Evolutionary conservation across 1,140 invertebrate species (phyloP).

Genomic region (Nephila pilipes): DNA sequence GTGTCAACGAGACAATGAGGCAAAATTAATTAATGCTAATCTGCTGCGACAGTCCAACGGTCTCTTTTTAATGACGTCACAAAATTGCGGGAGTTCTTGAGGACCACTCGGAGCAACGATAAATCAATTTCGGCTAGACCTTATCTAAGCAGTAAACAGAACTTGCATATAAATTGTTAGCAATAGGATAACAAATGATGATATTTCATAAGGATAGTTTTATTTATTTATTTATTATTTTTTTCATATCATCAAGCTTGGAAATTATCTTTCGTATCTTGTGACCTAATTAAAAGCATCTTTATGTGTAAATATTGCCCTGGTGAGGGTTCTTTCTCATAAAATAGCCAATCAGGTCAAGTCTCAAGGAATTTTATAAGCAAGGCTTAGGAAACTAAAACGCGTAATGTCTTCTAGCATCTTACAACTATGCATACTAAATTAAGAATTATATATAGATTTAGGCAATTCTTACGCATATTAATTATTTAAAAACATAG

Average conservation of each 20-base stretch:
- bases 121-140: neutral
- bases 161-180: neutral
- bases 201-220: neutral
- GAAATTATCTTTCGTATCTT: neutral
- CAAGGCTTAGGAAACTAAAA: too few relatives aligned
- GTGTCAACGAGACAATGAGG: neutral
- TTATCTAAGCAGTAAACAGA: neutral
- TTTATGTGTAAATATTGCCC: neutral
- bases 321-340: neutral
- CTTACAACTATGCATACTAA: too few relatives aligned
- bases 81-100: neutral
- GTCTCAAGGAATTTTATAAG: too few relatives aligned
- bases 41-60: neutral
- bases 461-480: too few relatives aligned
- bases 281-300: neutral
- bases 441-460: too few relatives aligned
- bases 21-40: conserved; percentile 12
- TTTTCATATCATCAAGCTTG: neutral
- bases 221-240: neutral
- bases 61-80: neutral
- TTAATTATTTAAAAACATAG: too few relatives aligned
- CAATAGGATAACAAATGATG: neutral
- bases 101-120: neutral
- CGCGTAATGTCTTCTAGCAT: too few relatives aligned
- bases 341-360: too few relatives aligned